Percentiles rank a stretch among this genome's conserved stretches.
phyloP scores from a whole-genome alignment of 2,888 invertebrate genomes.

The Bombylius major region DNA sequence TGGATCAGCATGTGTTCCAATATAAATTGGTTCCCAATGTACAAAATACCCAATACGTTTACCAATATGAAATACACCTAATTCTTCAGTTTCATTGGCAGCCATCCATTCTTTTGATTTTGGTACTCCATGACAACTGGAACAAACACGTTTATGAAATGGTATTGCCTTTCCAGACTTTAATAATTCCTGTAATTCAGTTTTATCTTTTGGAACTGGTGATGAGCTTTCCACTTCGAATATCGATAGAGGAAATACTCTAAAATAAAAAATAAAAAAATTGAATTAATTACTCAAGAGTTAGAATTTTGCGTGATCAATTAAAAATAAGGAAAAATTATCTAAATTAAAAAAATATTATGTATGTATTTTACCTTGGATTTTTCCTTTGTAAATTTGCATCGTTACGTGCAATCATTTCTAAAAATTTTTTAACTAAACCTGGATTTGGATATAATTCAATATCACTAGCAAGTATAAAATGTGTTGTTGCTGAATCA shows the following conservation, averaged over 20 bases:
- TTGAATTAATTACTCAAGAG: neutral
- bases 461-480: conserved; percentile 74
- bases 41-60: conserved; percentile 65
- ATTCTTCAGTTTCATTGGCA: conserved; percentile 49
- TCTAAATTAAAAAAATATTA: neutral
- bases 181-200: conserved; percentile 58
- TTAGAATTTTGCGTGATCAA: neutral
- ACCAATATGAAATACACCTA: conserved; percentile 74
- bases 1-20: conserved; percentile 79
- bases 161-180: conserved; percentile 69
- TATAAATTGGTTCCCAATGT: conserved; percentile 90
- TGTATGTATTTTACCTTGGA: conserved; percentile 36
- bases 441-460: conserved; percentile 82
- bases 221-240: conserved; percentile 68
- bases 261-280: conserved; percentile 27
- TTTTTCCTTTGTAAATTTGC: conserved; percentile 48
- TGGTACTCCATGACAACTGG: conserved; percentile 80
- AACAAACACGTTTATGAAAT: conserved; percentile 82
- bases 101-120: conserved; percentile 74
- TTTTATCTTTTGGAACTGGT: conserved; percentile 58
- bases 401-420: conserved; percentile 65
- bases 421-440: conserved; percentile 65
- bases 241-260: conserved; percentile 78
- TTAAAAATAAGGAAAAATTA: too few species aligned
- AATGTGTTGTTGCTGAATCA: conserved; percentile 69